These are phyloP conservation scores for Atta cephalotes DNA, from an alignment of 1,140 invertebrate genomes.

Conservation along the genomic window DNA sequence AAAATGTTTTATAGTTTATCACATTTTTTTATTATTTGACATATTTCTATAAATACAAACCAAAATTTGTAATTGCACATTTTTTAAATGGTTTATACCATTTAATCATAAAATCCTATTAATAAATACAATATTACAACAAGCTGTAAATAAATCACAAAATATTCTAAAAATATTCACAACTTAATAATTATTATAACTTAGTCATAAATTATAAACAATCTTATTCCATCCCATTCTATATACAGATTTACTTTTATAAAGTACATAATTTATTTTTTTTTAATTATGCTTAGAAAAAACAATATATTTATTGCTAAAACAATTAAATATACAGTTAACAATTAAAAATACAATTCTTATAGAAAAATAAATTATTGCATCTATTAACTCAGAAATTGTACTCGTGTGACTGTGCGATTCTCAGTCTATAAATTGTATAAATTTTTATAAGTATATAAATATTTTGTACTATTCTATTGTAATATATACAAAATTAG, in stretches of 20 bases:
- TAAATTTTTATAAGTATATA: not conserved
- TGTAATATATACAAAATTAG: not conserved
- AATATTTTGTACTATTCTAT: constrained; percentile 28
- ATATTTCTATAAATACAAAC: constrained; percentile 64
- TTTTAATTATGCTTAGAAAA: constrained; percentile 13
- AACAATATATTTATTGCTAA: not conserved
- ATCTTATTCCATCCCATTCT: not conserved
- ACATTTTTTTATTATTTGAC: constrained; percentile 60
- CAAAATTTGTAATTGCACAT: constrained; percentile 41
- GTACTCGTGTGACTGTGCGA: not conserved
- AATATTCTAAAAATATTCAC: constrained; percentile 22
- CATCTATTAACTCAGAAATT: constrained; percentile 25
- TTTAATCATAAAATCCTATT: constrained; percentile 43
- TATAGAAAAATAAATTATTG: constrained; percentile 32
- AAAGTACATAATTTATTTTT: not conserved
- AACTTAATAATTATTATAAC: constrained; percentile 35
- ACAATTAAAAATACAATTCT: not conserved
- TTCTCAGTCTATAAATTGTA: not conserved
- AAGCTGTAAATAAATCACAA: constrained; percentile 52
- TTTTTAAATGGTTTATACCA: constrained; percentile 14
- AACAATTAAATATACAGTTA: not conserved
- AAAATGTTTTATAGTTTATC: constrained; percentile 35
- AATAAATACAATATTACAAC: constrained; percentile 41
- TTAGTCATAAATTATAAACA: constrained; percentile 39
- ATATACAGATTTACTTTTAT: constrained; percentile 13